phyloP scores from a whole-genome alignment of 1,140 invertebrate species.

The Chrysopa pallens region DNA sequence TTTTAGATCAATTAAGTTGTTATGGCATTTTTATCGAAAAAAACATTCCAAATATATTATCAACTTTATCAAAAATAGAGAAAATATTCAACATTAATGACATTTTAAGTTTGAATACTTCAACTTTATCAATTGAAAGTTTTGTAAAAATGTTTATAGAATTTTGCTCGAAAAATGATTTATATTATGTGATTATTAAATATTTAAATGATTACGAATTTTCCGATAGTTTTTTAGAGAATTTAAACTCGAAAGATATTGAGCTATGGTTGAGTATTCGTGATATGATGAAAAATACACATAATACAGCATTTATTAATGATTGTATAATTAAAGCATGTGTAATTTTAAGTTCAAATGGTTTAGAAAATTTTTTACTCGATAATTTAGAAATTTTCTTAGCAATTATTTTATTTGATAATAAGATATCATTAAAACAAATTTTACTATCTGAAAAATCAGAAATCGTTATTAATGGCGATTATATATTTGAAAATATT shows the following conservation, averaged over 20 bases:
- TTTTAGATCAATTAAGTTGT: conserved; percentile 30
- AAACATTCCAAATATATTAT: conserved; percentile 31
- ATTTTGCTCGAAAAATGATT: conserved; percentile 30
- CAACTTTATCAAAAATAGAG: conserved; percentile 28
- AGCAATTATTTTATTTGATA: conserved; percentile 18
- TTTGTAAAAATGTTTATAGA: conserved; percentile 32
- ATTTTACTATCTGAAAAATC: not conserved
- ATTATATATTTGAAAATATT: too few relatives aligned
- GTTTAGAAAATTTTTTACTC: conserved; percentile 20
- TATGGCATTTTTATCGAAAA: conserved; percentile 31
- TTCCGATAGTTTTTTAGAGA: conserved; percentile 7
- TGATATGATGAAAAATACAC: conserved; percentile 12
- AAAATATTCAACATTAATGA: conserved; percentile 29
- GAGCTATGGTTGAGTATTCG: conserved; percentile 18
- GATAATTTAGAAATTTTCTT: conserved; percentile 23
- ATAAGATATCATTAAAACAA: conserved; percentile 1
- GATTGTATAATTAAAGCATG: conserved; percentile 16
- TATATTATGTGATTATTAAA: conserved; percentile 26
- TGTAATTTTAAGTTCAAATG: conserved; percentile 15
- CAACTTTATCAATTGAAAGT: conserved; percentile 29
- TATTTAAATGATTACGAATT: conserved; percentile 23
- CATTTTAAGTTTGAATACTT: conserved; percentile 29
- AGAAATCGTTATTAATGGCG: too few relatives aligned
- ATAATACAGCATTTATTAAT: conserved; percentile 9
- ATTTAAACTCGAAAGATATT: conserved; percentile 12